Evolutionary conservation across 2,888 invertebrate genomes (phyloP).

Genomic region (Agrilus mali): DNA sequence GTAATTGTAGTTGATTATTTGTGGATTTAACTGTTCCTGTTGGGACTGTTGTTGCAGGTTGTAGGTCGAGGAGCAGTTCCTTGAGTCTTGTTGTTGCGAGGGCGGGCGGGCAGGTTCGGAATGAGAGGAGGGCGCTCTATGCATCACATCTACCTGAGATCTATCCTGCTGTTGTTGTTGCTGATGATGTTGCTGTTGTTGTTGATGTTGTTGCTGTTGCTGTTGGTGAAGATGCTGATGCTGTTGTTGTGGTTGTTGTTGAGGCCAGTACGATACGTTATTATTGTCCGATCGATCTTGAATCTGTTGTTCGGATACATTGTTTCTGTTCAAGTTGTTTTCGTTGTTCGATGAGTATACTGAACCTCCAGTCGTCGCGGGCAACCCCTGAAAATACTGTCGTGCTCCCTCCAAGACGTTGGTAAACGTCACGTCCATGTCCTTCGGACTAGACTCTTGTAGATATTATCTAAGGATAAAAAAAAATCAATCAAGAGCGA

Average conservation of each 20-base stretch:
- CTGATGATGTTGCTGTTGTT: conserved; percentile 11
- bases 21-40: conserved; percentile 14
- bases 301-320: conserved; percentile 10
- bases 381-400: conserved; percentile 72
- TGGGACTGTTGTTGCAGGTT: conserved; percentile 9
- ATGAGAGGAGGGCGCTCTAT: conserved; percentile 9
- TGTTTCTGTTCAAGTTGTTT: conserved; percentile 17
- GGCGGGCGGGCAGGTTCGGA: conserved; percentile 11
- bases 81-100: conserved; percentile 10
- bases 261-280: conserved; percentile 9
- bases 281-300: conserved; percentile 11
- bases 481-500: too few relatives aligned
- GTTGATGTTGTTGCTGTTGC: conserved; percentile 9
- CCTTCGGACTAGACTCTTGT: conserved; percentile 30
- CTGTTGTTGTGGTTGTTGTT: conserved; percentile 11
- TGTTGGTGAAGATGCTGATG: conserved; percentile 10
- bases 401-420: conserved; percentile 75
- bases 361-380: conserved; percentile 33
- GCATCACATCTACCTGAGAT: conserved; percentile 4
- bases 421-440: conserved; percentile 66
- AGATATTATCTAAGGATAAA: too few relatives aligned
- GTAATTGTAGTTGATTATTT: conserved; percentile 17
- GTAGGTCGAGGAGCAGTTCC: conserved; percentile 10
- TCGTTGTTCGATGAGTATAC: conserved; percentile 6
- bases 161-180: conserved; percentile 11